These are phyloP conservation scores for Tringa solitaria DNA, from an alignment of 2,113 vertebrate genomes.

Conservation along the genomic window DNA sequence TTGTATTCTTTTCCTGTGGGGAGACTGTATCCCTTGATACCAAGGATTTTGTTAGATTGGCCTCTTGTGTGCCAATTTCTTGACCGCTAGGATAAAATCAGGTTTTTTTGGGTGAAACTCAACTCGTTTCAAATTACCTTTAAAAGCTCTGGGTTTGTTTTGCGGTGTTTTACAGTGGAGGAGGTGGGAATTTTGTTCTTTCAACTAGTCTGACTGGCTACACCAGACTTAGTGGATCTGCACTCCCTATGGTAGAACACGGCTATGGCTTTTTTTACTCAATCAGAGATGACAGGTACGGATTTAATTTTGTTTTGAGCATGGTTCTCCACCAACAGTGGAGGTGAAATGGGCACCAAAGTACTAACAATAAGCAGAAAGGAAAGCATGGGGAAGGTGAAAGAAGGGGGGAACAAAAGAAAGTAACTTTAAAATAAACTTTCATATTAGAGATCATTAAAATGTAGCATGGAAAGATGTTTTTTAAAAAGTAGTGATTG, in stretches of 20 bases:
- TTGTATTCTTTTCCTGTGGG: neutral
- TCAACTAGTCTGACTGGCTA: slow-evolving; percentile 94
- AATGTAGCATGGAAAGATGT: neutral
- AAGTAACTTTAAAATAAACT: neutral
- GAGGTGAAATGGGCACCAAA: neutral
- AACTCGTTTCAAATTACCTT: neutral
- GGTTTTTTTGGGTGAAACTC: neutral
- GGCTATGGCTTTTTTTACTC: slow-evolving; percentile 95
- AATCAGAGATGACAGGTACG: slow-evolving; percentile 91
- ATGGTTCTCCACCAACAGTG: neutral
- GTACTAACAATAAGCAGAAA: neutral
- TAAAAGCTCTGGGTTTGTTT: neutral
- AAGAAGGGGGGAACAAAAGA: neutral
- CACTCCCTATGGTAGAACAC: slow-evolving; percentile 87
- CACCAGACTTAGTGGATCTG: slow-evolving; percentile 78
- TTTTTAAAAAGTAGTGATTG: neutral
- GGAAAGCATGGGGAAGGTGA: neutral
- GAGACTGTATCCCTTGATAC: neutral
- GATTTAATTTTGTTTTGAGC: neutral
- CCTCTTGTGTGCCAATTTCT: neutral
- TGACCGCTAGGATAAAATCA: neutral
- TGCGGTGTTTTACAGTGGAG: slow-evolving; percentile 80
- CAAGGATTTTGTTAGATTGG: neutral
- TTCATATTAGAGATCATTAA: neutral
- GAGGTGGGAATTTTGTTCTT: slow-evolving; percentile 93